Base-by-base conservation (phyloP, 2,113 vertebrate species). In the Brachirus orientalis region DNA sequence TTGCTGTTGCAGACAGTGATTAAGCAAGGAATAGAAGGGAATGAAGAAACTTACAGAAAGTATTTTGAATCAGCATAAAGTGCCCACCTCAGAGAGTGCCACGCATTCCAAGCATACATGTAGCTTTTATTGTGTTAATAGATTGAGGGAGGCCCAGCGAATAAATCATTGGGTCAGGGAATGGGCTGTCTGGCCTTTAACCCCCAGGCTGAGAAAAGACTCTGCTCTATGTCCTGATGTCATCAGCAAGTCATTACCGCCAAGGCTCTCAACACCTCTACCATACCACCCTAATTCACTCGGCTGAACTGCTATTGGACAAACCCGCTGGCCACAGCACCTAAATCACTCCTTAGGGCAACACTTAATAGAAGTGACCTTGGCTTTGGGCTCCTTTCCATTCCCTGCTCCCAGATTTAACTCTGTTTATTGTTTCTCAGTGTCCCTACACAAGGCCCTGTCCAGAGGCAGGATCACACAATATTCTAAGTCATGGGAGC, bases 161-260 rank as follows among this genome's bases (percentile, higher is more conserved):
- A 91, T 92, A 92, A 92, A 92, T 92, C 87, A 89, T 63, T 22
- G 61, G 76, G 79, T 87, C 87, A 84, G 68, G 79, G 79, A 91
- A 89, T 87, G 81, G 75, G 84, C 72, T 83, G 86, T 86, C 80
- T 85, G 85, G 86, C 86, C 85, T 89, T 84, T 88, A 38, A 80
- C 87, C 84, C 33, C 17, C 0, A 1, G 55, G 47, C 75, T 73
- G 63, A 85, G 80, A 81, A 87, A 85, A 88, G 79, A 74, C 82
- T 79, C 86, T 89, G 88, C 82, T 75, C 77, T 86, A 55, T 88
- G 85, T 88, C 77, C 71, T 86, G 87, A 88, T 90, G 87, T 89
- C 88, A 91, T 90, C 88, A 84, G 75, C 80, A 69, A 86, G 82
- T 88, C 89, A 88, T 92, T 91, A 90, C 86, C 43, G 1, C 67